Conservation (phyloP, 37 sponge, comb jelly and placozoan genomes). For the Theonella swinhoei region DNA sequence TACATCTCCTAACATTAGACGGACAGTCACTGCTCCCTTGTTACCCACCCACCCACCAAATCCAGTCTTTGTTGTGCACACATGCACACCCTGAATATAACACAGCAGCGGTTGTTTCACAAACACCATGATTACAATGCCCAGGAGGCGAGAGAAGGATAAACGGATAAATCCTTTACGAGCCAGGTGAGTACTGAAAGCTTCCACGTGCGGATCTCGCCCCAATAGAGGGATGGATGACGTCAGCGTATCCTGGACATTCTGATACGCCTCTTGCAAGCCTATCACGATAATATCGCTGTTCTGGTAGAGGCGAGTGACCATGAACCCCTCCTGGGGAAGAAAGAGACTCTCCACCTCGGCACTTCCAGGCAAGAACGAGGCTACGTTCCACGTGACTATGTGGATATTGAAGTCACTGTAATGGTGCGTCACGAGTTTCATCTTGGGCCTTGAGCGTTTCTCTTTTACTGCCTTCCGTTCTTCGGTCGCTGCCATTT, state of each 20-base stretch:
- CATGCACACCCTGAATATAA: conserved; percentile 52
- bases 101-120: conserved; percentile 76
- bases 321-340: conserved; percentile 48
- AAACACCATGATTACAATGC: conserved; percentile 74
- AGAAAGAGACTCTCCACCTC: conserved; percentile 58
- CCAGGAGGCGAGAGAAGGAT: conserved; percentile 46
- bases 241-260: conserved; percentile 48
- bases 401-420: conserved; percentile 47
- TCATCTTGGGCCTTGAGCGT: not conserved
- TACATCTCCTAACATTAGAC: conserved; percentile 53
- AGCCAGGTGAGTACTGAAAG: conserved; percentile 40
- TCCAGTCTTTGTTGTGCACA: conserved; percentile 64
- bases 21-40: conserved; percentile 77
- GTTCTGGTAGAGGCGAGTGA: not conserved
- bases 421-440: not conserved
- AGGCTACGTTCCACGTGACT: conserved; percentile 76
- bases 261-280: conserved; percentile 72
- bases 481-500: not conserved
- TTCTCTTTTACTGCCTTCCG: not conserved
- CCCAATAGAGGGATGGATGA: conserved; percentile 64
- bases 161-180: conserved; percentile 58
- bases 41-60: conserved; percentile 76
- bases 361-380: not conserved
- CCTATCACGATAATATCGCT: conserved; percentile 73
- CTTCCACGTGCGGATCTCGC: conserved; percentile 46